Evolutionary conservation across 2,113 vertebrate species (phyloP).

Genomic region (Mohoua ochrocephala): DNA sequence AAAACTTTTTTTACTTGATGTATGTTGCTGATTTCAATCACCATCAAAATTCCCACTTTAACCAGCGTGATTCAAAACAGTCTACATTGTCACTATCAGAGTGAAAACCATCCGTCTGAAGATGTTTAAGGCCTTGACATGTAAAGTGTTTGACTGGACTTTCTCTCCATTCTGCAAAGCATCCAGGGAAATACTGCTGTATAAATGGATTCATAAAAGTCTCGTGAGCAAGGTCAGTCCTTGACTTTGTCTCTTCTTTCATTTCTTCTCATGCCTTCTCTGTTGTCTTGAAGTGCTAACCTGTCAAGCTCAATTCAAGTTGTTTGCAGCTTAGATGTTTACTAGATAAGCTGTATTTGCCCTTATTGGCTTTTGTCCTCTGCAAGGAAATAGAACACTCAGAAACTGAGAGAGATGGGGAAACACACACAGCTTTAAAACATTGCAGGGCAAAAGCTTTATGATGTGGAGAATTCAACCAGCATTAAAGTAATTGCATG

Average conservation of each 20-base stretch:
- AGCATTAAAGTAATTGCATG: not conserved
- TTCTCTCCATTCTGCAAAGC: not conserved
- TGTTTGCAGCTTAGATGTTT: not conserved
- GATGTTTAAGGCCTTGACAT: not conserved
- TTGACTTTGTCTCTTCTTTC: not conserved
- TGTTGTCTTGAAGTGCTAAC: not conserved
- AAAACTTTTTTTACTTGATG: not conserved
- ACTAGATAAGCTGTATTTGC: not conserved
- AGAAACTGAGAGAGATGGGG: not conserved
- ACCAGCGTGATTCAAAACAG: not conserved
- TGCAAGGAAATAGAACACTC: not conserved
- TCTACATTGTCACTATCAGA: not conserved
- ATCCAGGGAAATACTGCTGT: not conserved
- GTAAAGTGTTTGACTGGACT: not conserved
- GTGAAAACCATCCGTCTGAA: not conserved
- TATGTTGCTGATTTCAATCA: not conserved
- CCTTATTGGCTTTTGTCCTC: not conserved
- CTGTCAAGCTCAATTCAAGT: not conserved
- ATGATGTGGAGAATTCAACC: not conserved
- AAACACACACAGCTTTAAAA: not conserved
- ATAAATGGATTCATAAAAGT: not conserved
- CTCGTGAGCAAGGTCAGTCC: not conserved
- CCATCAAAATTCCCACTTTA: not conserved
- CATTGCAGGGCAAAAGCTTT: fast-evolving
- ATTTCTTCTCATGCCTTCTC: not conserved